Percentiles rank a stretch among this genome's conserved stretches.
These are phyloP conservation scores for Listronotus bonariensis DNA, from an alignment of 1,140 invertebrate species.

Conservation along the genomic window DNA sequence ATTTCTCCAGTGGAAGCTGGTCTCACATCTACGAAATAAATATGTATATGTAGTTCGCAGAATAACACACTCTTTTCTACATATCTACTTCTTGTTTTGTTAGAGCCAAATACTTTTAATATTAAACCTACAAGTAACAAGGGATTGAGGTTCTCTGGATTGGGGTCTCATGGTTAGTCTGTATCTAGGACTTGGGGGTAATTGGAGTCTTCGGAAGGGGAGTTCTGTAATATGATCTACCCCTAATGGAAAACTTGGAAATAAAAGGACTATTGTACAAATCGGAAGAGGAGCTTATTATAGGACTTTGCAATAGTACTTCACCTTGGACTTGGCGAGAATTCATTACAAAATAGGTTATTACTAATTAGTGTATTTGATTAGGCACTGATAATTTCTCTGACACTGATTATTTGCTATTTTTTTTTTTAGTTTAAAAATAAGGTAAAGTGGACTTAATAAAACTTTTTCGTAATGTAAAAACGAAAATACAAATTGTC, in stretches of 20 bases:
- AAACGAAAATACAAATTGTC: no score
- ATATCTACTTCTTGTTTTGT: no score
- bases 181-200: conserved; percentile 23
- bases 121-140: conserved; percentile 6
- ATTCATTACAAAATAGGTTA: conserved; percentile 9
- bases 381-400: no score
- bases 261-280: conserved; percentile 40
- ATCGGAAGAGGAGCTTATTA: conserved; percentile 47
- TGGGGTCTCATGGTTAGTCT: conserved; percentile 11
- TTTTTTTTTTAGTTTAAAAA: no score
- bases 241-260: conserved; percentile 31
- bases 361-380: no score
- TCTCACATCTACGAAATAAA: conserved; percentile 11
- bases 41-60: no score
- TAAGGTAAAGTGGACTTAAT: no score
- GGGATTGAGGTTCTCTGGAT: conserved; percentile 6
- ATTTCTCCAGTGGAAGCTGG: conserved; percentile 19
- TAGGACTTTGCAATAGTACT: conserved; percentile 44
- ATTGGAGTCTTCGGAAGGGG: conserved; percentile 16
- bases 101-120: no score
- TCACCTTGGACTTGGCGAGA: conserved; percentile 42
- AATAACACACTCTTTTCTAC: no score
- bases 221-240: conserved; percentile 37
- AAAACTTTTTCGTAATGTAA: no score
- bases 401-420: no score